Base-by-base conservation (phyloP, 1,140 invertebrate species). In the Nasonia longicornis region DNA sequence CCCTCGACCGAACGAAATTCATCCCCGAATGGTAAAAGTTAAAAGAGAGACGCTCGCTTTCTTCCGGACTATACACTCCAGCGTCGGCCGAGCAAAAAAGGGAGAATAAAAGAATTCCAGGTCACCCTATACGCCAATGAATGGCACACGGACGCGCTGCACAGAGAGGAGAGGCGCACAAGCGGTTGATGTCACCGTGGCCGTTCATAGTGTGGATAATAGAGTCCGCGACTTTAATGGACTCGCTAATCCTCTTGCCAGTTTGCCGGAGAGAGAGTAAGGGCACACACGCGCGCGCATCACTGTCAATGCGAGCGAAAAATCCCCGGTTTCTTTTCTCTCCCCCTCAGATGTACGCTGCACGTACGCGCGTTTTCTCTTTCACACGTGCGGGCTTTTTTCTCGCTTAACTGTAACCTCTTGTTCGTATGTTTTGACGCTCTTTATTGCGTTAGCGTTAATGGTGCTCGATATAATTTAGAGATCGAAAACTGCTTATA, bases 221-320 rank as follows among this genome's bases (percentile, higher is more conserved):
- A 90, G 90, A 91, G 89, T 90, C 88, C 90, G 89, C 90, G 90
- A 91, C 90, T 91, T 91, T 91, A 91, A 91, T 91, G 90, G 90
- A 91, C 90, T 91, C 88, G 89, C 87, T 91, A 91, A 91, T 91
- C 90, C 90, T 90, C 89, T 90, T 90, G 85, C 84, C 88, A 87
- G 89, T 90, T 90, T 90, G 89, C 81, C 86, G 86, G 86, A 87
- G 87, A 48, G 11, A 48, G 31, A 35, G 31, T 75, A 80, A 88
- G 88, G 86, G 85, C 84, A 87, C 72, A 20, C 76, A 52, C 64
- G 26, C 42, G 81, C 26, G n/a, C 67, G 80, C 75, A 73, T 82
- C 80, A 52, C 76, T 82, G 75, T 82, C 81, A 79, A 75, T 70
- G 70, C 63, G 74, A 80, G 77, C 77, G 63, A 71, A 79, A 79